A percentile compares a stretch with the other conserved stretches of the same genome.
Conservation (phyloP, 2,888 invertebrate genomes). For the Cerceris ruficornis region DNA sequence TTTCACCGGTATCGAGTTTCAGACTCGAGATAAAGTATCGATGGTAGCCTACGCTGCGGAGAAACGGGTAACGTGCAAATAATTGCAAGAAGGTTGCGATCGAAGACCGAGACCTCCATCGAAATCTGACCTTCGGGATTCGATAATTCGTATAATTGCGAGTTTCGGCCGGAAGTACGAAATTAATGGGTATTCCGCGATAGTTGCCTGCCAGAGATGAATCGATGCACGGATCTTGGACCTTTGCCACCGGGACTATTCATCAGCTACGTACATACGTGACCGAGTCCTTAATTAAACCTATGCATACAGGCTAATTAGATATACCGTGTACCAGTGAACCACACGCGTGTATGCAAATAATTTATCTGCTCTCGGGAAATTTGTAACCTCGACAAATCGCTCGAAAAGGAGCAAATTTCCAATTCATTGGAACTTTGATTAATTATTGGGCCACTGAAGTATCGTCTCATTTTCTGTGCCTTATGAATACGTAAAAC, state of each 20-base stretch:
- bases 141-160: slow-evolving; percentile 63
- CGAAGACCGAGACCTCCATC: slow-evolving; percentile 38
- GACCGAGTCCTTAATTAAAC: slow-evolving; percentile 73
- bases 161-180: slow-evolving; percentile 56
- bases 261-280: slow-evolving; percentile 66
- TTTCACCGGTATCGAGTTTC: no score
- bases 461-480: background rate
- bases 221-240: slow-evolving; percentile 70
- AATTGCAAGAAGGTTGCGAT: slow-evolving; percentile 30
- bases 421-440: slow-evolving; percentile 18
- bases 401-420: slow-evolving; percentile 31
- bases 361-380: slow-evolving; percentile 30
- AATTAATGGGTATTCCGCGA: slow-evolving; percentile 63
- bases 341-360: slow-evolving; percentile 25
- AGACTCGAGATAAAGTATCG: background rate
- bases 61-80: slow-evolving; percentile 8
- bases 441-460: background rate
- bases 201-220: slow-evolving; percentile 64
- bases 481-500: background rate
- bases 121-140: slow-evolving; percentile 38
- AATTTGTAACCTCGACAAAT: slow-evolving; percentile 11
- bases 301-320: slow-evolving; percentile 67
- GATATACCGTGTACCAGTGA: slow-evolving; percentile 36
- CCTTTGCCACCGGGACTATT: slow-evolving; percentile 70
- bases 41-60: background rate